Base-by-base conservation (phyloP, 2,797 vertebrate species). In the Chaetodon trifasciatus region DNA sequence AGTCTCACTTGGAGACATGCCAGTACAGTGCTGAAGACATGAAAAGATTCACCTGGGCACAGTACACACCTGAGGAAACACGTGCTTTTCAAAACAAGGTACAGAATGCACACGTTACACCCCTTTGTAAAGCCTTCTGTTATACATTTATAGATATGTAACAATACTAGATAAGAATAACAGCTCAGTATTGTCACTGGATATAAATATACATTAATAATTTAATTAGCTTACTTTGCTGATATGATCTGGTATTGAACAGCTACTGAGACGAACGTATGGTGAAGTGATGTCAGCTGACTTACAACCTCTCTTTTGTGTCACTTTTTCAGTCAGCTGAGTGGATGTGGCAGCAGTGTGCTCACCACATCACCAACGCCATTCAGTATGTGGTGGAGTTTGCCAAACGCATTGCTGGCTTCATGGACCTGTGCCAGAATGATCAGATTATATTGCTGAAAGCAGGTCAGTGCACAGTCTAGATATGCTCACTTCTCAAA, bases 351-450 rank as follows among this genome's bases (percentile, higher is more conserved):
- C 97, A 97, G 88, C 95, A 97, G 90, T 98, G 97, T 52, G 95
- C 97, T 6, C 93, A 96, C 79, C 96, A 97, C 89, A 95, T 98
- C 82, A 98, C 97, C 90, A 96, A 97, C 0, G 96, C 97, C 91
- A 97, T 98, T 90, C 97, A 98, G 92, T 98, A 98, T 5, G 96
- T 98, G 76, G 97, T 98, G 93, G 97, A 98, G 92, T 98, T 98
- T 1, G 97, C 97, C 91, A 98, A 98, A 91, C 96, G 97, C 61
- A 96, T 97, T 32, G 93, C 95, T 5, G 97, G 97, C 88, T 98
- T 98, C 91, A 97, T 98, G 97, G 97, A 98, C 84, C 95, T 98
- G 60, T 98, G 97, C 92, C 97, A 98, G 95, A 98, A 98, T 0
- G 97, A 98, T 91, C 97, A 98, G 91, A 98, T 98, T 83, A 97